These are phyloP conservation scores for Euthynnus affinis DNA, from an alignment of 2,797 vertebrate genomes.

Conservation along the genomic window DNA sequence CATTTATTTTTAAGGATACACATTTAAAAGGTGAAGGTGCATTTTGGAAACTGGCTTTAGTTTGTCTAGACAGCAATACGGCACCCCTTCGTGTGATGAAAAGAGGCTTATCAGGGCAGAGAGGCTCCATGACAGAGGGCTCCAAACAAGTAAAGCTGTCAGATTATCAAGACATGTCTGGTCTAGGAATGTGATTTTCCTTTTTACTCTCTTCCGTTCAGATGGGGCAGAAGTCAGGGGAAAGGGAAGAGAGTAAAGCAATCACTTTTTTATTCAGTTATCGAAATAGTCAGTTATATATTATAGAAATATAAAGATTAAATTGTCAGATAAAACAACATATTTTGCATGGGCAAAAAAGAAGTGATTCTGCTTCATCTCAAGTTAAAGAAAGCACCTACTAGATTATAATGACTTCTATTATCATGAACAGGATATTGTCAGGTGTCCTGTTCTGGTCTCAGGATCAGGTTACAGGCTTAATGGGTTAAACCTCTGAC, in stretches of 20 bases:
- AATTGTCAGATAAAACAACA: background rate
- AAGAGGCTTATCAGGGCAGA: slow-evolving; percentile 60
- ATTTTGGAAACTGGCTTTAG: background rate
- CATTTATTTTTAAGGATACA: background rate
- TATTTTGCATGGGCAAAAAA: background rate
- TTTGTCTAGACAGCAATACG: slow-evolving; percentile 14
- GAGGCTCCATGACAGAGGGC: slow-evolving; percentile 18
- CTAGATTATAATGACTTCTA: slow-evolving; percentile 11
- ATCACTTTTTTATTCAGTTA: background rate
- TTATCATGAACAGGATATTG: slow-evolving; percentile 28
- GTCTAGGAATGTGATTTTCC: slow-evolving; percentile 17
- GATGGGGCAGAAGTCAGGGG: slow-evolving; percentile 12
- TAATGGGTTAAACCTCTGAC: slow-evolving; percentile 50
- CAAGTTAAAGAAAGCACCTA: background rate
- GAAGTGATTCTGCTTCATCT: background rate
- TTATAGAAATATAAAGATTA: background rate
- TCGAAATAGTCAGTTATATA: background rate
- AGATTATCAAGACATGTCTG: slow-evolving; percentile 48
- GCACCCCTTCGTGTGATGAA: slow-evolving; percentile 30
- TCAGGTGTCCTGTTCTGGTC: slow-evolving; percentile 31
- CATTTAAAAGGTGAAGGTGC: background rate
- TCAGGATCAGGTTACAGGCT: slow-evolving; percentile 57
- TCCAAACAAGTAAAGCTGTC: slow-evolving; percentile 39
- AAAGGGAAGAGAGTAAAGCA: slow-evolving; percentile 26
- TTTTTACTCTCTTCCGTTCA: background rate